Base-by-base conservation (phyloP, 2,888 invertebrate genomes). In the Aspidiotus rigidus region DNA sequence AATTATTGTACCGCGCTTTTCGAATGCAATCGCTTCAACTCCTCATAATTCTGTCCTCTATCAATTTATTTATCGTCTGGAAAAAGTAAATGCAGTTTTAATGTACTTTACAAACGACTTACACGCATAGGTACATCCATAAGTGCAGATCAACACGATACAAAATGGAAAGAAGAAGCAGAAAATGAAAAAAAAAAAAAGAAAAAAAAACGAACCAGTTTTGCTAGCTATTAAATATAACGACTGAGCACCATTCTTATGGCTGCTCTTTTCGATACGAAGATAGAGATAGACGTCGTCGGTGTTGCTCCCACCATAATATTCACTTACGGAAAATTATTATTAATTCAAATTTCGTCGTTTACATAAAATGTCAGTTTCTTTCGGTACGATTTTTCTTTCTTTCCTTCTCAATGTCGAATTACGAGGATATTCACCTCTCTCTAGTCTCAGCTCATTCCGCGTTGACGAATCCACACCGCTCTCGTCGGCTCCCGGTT, bases 341-440 rank as follows among this genome's bases (percentile, higher is more conserved):
- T 49, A 49, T 49, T 49, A 49, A 49, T 49, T 49, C 49, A n/a
- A 49, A 49, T 49, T 49, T 49, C 11, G 49, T 49, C 49, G 49
- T 49, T 49, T 49, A 49, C 49, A 49, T 49, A 49, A 49, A 49
- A 49, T 13, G n/a, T 49, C 10, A 11, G 49, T 49, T n/a, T 13
- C 11, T 49, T 49, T n/a, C 49, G 49, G 10, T n/a, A 49, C n/a
- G 11, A 49, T 49, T 49, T 49, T 49, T n/a, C 49, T 49, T 49
- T n/a, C 49, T n/a, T 28, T 28, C 28, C 28, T 28, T 28, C 28
- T 11, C 49, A 49, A n/a, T 49, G 49, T n/a, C 49, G 49, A 49
- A 49, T 49, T 11, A 49, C 10, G 49, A 49, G 49, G 49, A 49
- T 49, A 49, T 49, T 49, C 49, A 49, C 10, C 49, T n/a, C 49